Evolutionary conservation across 2,113 vertebrate species (phyloP).

Genomic region (Mesembrinibis cayennensis): DNA sequence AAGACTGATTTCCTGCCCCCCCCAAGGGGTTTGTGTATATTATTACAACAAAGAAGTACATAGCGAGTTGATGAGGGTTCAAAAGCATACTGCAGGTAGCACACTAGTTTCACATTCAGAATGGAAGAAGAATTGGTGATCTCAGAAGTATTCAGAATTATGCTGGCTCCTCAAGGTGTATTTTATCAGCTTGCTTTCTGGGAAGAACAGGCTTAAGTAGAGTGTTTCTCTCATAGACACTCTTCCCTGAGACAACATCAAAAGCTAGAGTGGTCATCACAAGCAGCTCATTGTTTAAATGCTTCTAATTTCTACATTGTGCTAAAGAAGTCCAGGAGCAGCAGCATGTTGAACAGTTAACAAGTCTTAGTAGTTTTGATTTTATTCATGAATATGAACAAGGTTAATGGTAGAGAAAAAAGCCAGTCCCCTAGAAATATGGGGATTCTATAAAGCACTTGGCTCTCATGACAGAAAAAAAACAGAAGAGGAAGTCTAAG

Average conservation of each 20-base stretch:
- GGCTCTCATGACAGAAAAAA: not conserved
- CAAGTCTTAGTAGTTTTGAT: not conserved
- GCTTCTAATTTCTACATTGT: not conserved
- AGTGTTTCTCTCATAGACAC: not conserved
- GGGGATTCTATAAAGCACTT: not conserved
- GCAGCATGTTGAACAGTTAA: not conserved
- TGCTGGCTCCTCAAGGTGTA: not conserved
- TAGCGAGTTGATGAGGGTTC: not conserved
- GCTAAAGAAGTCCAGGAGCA: not conserved
- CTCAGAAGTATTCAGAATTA: not conserved
- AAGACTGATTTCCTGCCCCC: not conserved
- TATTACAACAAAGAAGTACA: not conserved
- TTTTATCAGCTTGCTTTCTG: not conserved
- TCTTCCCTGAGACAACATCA: not conserved
- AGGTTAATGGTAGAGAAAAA: not conserved
- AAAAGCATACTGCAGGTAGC: not conserved
- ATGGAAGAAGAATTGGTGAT: not conserved
- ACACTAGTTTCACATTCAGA: not conserved
- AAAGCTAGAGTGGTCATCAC: not conserved
- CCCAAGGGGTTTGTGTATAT: not conserved
- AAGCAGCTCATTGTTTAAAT: not conserved
- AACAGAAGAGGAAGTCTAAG: not conserved
- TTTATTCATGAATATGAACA: not conserved
- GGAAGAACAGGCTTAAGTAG: not conserved
- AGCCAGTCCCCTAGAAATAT: not conserved